Conservation (phyloP, 2,888 invertebrate species). For the Drosophila longiperda region DNA sequence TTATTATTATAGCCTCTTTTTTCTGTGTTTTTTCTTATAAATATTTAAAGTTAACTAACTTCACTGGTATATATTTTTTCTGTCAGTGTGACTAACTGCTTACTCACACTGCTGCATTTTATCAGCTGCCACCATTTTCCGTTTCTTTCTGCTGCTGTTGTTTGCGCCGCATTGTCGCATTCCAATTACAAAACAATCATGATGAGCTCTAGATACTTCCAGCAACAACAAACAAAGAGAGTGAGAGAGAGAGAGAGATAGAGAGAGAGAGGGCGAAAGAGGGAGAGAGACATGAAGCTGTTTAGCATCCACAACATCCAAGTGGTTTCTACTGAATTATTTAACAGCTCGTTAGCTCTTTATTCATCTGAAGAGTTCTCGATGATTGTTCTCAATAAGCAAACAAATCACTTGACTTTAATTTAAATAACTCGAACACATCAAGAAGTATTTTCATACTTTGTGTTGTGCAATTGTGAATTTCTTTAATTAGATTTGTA, state of each 20-base stretch:
- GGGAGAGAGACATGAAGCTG: conserved; percentile 15
- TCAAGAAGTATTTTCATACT: not conserved
- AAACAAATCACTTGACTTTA: conserved; percentile 4
- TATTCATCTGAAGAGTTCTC: conserved; percentile 27
- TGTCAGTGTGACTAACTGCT: conserved; percentile 2
- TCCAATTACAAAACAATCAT: conserved; percentile 81
- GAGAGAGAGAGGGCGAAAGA: not conserved
- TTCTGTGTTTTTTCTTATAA: not conserved
- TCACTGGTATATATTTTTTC: not conserved
- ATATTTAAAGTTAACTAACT: not conserved
- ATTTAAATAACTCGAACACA: not conserved
- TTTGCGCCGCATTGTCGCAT: conserved; percentile 68
- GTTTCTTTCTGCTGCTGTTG: conserved; percentile 15
- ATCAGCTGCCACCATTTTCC: conserved; percentile 53
- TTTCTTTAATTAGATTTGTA: not conserved
- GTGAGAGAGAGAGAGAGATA: not conserved
- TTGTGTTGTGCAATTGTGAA: not conserved
- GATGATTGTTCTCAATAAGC: conserved; percentile 9
- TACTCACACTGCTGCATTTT: conserved; percentile 53
- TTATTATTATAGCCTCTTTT: not conserved
- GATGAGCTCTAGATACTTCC: conserved; percentile 74
- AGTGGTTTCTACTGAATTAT: conserved; percentile 7
- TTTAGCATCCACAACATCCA: conserved; percentile 29
- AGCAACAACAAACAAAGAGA: conserved; percentile 30
- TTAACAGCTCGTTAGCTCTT: conserved; percentile 20